phyloP scores from a whole-genome alignment of 1,140 invertebrate species.

The Chironomus tepperi region DNA sequence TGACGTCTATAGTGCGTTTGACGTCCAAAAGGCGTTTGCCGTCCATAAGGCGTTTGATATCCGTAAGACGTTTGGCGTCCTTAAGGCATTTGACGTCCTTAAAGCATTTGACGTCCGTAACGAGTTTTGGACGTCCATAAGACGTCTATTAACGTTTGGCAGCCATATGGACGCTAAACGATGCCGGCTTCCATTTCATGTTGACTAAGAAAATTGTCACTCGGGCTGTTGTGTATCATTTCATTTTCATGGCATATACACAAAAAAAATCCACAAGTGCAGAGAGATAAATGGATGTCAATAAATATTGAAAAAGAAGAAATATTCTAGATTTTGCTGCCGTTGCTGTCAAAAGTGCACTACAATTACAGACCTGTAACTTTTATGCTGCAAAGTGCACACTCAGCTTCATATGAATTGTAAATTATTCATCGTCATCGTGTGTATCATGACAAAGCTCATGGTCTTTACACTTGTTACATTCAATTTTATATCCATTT shows the following conservation, averaged over 20 bases:
- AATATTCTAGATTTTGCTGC: neutral
- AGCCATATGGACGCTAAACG: no score
- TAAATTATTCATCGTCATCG: constrained; percentile 3
- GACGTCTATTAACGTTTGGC: no score
- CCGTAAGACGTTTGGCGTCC: no score
- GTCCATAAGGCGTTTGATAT: no score
- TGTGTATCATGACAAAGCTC: constrained; percentile 4
- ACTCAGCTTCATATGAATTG: neutral
- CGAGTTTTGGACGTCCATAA: no score
- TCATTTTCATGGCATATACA: neutral
- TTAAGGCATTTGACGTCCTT: no score
- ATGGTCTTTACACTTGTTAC: constrained; percentile 22
- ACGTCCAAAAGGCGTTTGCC: no score
- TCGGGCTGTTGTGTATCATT: neutral
- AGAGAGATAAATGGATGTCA: constrained; percentile 23
- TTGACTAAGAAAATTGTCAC: no score
- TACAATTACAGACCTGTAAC: neutral
- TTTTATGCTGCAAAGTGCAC: neutral
- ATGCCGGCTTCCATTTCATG: no score
- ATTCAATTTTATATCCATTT: constrained; percentile 8
- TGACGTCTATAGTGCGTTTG: no score
- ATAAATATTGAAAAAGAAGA: constrained; percentile 15
- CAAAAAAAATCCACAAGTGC: neutral
- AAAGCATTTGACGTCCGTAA: no score
- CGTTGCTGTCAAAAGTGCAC: neutral